Base-by-base conservation (phyloP, 2,113 vertebrate genomes). In the Macroglossus sobrinus region DNA sequence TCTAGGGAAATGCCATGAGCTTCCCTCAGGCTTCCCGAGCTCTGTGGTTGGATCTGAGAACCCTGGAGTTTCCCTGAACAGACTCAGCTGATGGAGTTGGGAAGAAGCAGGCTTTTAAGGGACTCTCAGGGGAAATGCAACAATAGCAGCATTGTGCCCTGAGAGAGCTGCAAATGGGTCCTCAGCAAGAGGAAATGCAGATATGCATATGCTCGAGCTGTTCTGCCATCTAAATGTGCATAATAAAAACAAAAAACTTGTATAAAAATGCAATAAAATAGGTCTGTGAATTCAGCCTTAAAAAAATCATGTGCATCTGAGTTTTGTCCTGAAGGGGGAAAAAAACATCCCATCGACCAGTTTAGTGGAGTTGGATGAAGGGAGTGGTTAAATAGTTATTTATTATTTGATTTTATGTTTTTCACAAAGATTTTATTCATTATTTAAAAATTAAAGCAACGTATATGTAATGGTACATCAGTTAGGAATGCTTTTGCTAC, bases 221-320 rank as follows among this genome's bases (percentile, higher is more conserved):
- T 55, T 59, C 81, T 81, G 74, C 64, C 61, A 72, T 64, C 95
- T 71, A 35, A 72, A n/a, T 28, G 53, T 71, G 55, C 80, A 26
- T 63, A 43, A 64, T 38, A 38, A 61, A 74, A 84, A 94, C n/a
- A 88, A 26, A 64, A 22, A 79, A 16, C 5, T 12, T 28, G 19
- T 59, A 88, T 50, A 55, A 75, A 95, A 63, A 78, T 35, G 50
- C 50, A 85, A 59, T 74, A 80, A 89, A 94, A 75, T 40, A 81
- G 74, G 84, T 35, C 84, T 81, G 78, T 63, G 80, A 86, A 63
- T 90, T 90, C 68, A 91, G 47, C 89, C 85, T 71, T 50, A 71
- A 84, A 87, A 87, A 88, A 79, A 43, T 57, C n/a, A 68, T 24
- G 43, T 50, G 26, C 81, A 74, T 72, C 63, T 93, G 75, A 68